Conservation (phyloP, 1,140 invertebrate genomes). For the Zaprionus camerounensis region DNA sequence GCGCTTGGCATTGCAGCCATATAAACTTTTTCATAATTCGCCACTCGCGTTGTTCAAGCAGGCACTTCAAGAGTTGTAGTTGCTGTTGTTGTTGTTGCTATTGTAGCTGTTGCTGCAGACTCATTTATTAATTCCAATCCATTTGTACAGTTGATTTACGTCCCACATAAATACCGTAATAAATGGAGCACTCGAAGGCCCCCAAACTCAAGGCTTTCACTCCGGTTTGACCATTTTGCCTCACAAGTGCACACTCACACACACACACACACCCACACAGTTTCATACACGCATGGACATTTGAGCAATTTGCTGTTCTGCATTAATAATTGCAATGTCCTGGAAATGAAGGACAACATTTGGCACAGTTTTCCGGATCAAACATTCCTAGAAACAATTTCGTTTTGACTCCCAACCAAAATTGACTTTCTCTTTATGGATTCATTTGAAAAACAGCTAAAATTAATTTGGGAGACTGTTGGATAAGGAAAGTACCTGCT, state of each 20-base stretch:
- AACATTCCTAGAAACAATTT: conserved; percentile 21
- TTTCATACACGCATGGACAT: conserved; percentile 19
- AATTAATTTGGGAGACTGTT: not conserved
- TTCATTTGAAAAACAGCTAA: not conserved
- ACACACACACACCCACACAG: conserved; percentile 13
- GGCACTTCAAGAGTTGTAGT: conserved; percentile 25
- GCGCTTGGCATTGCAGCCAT: conserved; percentile 13
- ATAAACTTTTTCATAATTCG: conserved; percentile 38
- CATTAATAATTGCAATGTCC: conserved; percentile 70
- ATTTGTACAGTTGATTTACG: conserved; percentile 79
- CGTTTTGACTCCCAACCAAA: not conserved
- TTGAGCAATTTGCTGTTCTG: conserved; percentile 61
- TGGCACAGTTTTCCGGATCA: conserved; percentile 20
- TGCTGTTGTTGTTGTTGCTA: conserved; percentile 13
- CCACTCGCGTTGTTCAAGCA: conserved; percentile 7
- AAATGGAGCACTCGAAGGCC: conserved; percentile 70
- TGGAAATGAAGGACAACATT: conserved; percentile 40
- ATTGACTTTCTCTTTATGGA: not conserved
- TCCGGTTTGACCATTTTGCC: conserved; percentile 18
- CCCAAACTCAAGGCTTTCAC: conserved; percentile 53
- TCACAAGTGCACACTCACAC: conserved; percentile 1
- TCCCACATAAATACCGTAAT: conserved; percentile 73
- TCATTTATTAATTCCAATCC: conserved; percentile 83
- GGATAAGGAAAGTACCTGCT: rapidly evolving
- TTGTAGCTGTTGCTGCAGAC: conserved; percentile 39